phyloP scores from a whole-genome alignment of 92 coral and sea anemone genomes.

The Nematostella vectensis region DNA sequence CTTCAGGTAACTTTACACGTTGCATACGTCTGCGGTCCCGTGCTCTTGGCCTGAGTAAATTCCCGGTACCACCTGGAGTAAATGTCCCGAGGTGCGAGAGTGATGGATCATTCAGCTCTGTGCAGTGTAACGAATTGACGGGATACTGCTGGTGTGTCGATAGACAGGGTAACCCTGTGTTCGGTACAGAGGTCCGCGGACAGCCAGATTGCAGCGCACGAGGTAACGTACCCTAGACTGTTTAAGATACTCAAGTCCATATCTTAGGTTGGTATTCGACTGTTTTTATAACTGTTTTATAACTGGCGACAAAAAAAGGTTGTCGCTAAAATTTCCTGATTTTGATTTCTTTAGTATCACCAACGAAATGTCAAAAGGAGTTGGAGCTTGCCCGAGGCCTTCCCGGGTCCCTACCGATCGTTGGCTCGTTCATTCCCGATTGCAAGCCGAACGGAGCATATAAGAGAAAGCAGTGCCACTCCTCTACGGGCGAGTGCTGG shows the following conservation, averaged over 20 bases:
- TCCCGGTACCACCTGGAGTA: conserved; percentile 46
- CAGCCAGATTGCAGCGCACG: conserved; percentile 45
- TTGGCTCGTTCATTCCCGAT: conserved; percentile 39
- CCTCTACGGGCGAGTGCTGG: conserved; percentile 73
- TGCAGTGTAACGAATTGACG: conserved; percentile 49
- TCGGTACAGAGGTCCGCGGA: conserved; percentile 43
- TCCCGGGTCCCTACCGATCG: conserved; percentile 26
- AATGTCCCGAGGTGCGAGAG: conserved; percentile 43
- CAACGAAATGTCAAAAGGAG: conserved; percentile 61
- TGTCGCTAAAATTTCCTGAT: no score
- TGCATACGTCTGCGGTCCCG: conserved; percentile 51
- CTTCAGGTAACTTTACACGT: conserved; percentile 30
- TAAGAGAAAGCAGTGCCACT: conserved; percentile 60
- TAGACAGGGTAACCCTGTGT: conserved; percentile 54
- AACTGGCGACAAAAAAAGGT: no score
- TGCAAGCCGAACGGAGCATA: conserved; percentile 64
- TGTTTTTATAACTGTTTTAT: no score
- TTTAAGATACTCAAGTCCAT: no score
- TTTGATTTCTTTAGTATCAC: no score
- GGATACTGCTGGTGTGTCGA: conserved; percentile 80
- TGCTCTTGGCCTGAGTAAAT: conserved; percentile 44
- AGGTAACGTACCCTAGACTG: conserved; percentile 33
- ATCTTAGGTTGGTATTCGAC: no score
- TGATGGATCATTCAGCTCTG: conserved; percentile 43
- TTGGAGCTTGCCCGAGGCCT: conserved; percentile 35